Base-by-base conservation (phyloP, 2,797 vertebrate species). In the Poecilia picta region DNA sequence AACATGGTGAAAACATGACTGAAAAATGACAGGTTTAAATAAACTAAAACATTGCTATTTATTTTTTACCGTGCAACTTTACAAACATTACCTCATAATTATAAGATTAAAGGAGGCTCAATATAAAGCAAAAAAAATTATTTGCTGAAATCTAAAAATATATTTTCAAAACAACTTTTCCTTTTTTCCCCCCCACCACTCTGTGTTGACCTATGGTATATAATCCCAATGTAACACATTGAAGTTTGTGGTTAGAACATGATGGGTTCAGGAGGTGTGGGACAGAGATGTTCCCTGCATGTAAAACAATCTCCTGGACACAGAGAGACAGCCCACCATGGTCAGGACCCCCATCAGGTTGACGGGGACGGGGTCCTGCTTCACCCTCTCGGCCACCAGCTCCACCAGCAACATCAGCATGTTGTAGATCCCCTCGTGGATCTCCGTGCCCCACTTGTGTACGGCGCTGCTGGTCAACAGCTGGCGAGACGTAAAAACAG, bases 381-480 rank as follows among this genome's bases (percentile, higher is more conserved):
- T 99, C 80, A 98, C 97, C 92, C 98, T 95, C 91, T 99, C 98
- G 51, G 98, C 98, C 80, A 97, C 98, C 92, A 99, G 93, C 89
- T 99, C 98, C 90, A 99, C 97, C 89, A 99, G 94, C 74, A 99
- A 87, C 98, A 99, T 99, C 76, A 99, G 93, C 98, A 99, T 99
- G 94, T 99, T 99, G 94, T 99, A 99, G 95, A 99, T 99, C 55
- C 98, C 98, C 93, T 99, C 98, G 2, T 99, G 98, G 91, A 99
- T 99, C 95, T 99, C 98, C 0, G 98, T 99, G 74, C 98, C 98
- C 98, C 98, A 99, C 87, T 99, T 99, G 93, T 99, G 98, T 82
- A 99, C 98, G 25, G 98, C 98, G 86, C 97, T 99, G 77, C 98
- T 99, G 51, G 98, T 99, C 94, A 99, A 94, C 88, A 99, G 89